Evolutionary conservation across 2,888 invertebrate genomes (phyloP).

Genomic region (Epicampocera succincta): DNA sequence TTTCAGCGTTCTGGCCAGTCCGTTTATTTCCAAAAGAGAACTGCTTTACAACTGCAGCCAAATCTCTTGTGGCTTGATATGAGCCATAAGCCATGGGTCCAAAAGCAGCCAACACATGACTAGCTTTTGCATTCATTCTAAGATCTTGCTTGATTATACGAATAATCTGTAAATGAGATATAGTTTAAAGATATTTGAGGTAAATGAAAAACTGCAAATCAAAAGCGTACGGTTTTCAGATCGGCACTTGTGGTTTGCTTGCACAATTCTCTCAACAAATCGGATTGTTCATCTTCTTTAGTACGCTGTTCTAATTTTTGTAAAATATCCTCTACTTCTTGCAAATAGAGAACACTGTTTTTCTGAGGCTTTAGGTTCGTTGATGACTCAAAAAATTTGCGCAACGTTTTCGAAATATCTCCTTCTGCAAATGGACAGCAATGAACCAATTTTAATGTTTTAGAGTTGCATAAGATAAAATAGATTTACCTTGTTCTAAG

Average conservation of each 20-base stretch:
- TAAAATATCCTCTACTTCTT: slow-evolving; percentile 90
- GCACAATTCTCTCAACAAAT: slow-evolving; percentile 88
- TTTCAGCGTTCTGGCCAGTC: background rate
- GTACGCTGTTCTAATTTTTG: slow-evolving; percentile 88
- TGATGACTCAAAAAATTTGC: slow-evolving; percentile 88
- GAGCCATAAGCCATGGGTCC: slow-evolving; percentile 93
- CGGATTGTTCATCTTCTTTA: slow-evolving; percentile 93
- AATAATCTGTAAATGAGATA: slow-evolving; percentile 83
- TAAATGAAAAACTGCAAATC: background rate
- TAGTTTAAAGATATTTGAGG: background rate
- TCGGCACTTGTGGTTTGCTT: slow-evolving; percentile 91
- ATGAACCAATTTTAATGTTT: slow-evolving; percentile 1
- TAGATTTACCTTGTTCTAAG: slow-evolving; percentile 89
- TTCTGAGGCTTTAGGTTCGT: slow-evolving; percentile 83
- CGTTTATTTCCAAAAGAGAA: slow-evolving; percentile 69
- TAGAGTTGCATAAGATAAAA: too few relatives aligned
- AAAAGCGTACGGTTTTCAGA: slow-evolving; percentile 85
- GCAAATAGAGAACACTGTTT: slow-evolving; percentile 87
- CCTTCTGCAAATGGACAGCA: slow-evolving; percentile 79
- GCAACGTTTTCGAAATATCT: slow-evolving; percentile 94
- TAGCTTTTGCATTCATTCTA: slow-evolving; percentile 94
- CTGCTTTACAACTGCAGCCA: slow-evolving; percentile 87
- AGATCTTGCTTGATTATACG: slow-evolving; percentile 95
- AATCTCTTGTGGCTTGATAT: slow-evolving; percentile 92
- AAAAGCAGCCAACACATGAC: slow-evolving; percentile 94